These are phyloP conservation scores for Syrphus vitripennis DNA, from an alignment of 2,888 invertebrate genomes.

Conservation along the genomic window DNA sequence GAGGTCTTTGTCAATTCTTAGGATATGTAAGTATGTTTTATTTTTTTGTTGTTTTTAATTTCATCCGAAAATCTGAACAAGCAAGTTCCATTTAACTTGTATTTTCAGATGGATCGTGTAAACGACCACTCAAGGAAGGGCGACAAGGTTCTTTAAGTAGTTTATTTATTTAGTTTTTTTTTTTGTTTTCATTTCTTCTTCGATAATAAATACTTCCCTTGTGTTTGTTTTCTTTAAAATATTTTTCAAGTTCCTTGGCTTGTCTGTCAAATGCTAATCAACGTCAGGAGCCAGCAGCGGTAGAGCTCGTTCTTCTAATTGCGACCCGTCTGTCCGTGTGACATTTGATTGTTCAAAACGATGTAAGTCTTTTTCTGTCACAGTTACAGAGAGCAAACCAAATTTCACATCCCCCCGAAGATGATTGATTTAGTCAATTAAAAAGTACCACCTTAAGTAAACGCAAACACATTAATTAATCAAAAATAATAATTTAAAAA, in stretches of 20 bases:
- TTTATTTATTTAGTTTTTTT: slow-evolving; percentile 2
- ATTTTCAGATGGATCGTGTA: slow-evolving; percentile 29
- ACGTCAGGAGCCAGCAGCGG: slow-evolving; percentile 18
- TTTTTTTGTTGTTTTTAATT: slow-evolving; percentile 5
- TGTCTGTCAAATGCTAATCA: slow-evolving; percentile 58
- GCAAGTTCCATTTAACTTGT: slow-evolving; percentile 48
- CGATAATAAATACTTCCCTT: neutral
- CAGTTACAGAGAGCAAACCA: neutral
- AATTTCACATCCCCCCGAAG: neutral
- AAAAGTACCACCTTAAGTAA: slow-evolving; percentile 21
- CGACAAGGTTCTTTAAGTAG: slow-evolving; percentile 46
- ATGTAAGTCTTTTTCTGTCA: neutral
- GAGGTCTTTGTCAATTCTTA: slow-evolving; percentile 35
- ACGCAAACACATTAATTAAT: slow-evolving; percentile 43
- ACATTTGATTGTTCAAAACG: slow-evolving; percentile 34
- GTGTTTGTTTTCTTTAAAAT: neutral
- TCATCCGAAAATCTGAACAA: slow-evolving; percentile 18
- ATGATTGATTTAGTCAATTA: slow-evolving; percentile 42
- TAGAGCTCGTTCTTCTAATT: slow-evolving; percentile 42
- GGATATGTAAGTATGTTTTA: neutral
- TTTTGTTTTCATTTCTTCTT: neutral
- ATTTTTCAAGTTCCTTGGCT: slow-evolving; percentile 10
- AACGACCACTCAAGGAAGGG: slow-evolving; percentile 24
- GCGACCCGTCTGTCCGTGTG: slow-evolving; percentile 36
- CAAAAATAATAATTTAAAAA: slow-evolving; percentile 22